These are phyloP conservation scores for Syndactyla subalaris DNA, from an alignment of 2,797 vertebrate species.

Conservation along the genomic window DNA sequence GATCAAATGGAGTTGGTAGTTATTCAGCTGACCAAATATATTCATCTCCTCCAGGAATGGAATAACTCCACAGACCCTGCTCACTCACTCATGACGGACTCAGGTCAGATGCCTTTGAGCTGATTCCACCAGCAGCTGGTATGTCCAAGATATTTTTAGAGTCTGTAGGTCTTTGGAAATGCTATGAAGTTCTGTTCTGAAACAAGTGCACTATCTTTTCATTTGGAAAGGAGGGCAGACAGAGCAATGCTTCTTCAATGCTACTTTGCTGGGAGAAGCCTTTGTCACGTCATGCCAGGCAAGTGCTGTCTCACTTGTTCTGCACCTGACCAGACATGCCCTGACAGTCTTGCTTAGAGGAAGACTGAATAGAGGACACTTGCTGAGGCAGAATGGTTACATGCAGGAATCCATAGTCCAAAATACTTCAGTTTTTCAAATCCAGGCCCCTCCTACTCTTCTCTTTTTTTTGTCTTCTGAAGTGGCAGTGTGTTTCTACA, in stretches of 20 bases:
- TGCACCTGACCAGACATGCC: background rate
- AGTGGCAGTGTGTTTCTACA: background rate
- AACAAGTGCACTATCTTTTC: conserved; percentile 81
- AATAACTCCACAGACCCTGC: background rate
- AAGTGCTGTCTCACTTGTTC: background rate
- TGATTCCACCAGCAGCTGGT: background rate
- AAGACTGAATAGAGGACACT: background rate
- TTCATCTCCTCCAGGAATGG: background rate
- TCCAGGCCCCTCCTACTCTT: background rate
- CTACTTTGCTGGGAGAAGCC: conserved; percentile 80
- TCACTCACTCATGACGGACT: background rate
- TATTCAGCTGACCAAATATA: background rate
- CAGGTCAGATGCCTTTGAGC: background rate
- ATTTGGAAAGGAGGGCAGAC: conserved; percentile 74
- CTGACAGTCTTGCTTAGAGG: background rate
- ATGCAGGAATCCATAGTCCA: background rate
- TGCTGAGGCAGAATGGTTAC: background rate
- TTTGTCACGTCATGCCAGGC: conserved; percentile 78
- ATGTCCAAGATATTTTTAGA: background rate
- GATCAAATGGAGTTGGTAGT: background rate
- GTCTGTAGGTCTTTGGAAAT: background rate
- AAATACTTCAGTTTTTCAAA: background rate
- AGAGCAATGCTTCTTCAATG: conserved; percentile 79
- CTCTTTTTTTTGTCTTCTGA: background rate
- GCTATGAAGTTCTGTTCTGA: conserved; percentile 24